These are phyloP conservation scores for Rhyacophila brunnea DNA, from an alignment of 1,140 invertebrate species.

Conservation along the genomic window DNA sequence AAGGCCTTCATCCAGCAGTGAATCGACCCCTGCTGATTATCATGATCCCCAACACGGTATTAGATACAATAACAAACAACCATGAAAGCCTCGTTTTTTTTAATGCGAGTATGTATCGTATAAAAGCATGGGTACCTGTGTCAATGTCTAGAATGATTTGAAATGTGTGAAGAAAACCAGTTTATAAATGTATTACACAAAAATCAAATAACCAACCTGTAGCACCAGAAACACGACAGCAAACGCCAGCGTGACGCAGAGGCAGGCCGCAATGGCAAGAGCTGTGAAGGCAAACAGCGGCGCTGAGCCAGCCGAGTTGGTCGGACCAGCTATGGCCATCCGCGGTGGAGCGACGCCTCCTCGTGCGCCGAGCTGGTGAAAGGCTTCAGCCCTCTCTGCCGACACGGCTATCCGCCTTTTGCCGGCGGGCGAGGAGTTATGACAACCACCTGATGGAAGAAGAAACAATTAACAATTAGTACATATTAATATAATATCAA, in stretches of 20 bases:
- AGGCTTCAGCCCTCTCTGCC: conserved; percentile 49
- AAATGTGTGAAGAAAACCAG: too few relatives aligned
- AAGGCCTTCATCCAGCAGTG: too few relatives aligned
- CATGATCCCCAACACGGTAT: too few relatives aligned
- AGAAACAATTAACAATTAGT: too few relatives aligned
- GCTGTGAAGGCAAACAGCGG: conserved; percentile 61
- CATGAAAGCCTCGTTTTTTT: too few relatives aligned
- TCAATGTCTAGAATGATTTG: neutral
- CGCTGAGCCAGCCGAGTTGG: conserved; percentile 44
- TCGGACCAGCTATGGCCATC: conserved; percentile 44
- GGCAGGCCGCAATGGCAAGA: conserved; percentile 63
- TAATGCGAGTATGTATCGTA: conserved; percentile 1
- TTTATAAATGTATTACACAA: too few relatives aligned
- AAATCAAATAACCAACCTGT: conserved; percentile 55
- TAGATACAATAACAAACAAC: too few relatives aligned
- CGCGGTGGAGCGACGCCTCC: conserved; percentile 40
- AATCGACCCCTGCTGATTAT: too few relatives aligned
- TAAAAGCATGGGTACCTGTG: neutral
- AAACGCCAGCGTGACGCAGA: conserved; percentile 65
- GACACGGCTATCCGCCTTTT: conserved; percentile 68
- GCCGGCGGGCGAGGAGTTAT: conserved; percentile 70
- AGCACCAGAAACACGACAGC: conserved; percentile 65
- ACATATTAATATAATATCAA: too few relatives aligned
- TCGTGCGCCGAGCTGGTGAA: conserved; percentile 46
- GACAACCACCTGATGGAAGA: conserved; percentile 68